Evolutionary conservation across 2,797 vertebrate genomes (phyloP), one percentile per base, ranked within the genome.

Genomic region (Champsocephalus gunnari): DNA sequence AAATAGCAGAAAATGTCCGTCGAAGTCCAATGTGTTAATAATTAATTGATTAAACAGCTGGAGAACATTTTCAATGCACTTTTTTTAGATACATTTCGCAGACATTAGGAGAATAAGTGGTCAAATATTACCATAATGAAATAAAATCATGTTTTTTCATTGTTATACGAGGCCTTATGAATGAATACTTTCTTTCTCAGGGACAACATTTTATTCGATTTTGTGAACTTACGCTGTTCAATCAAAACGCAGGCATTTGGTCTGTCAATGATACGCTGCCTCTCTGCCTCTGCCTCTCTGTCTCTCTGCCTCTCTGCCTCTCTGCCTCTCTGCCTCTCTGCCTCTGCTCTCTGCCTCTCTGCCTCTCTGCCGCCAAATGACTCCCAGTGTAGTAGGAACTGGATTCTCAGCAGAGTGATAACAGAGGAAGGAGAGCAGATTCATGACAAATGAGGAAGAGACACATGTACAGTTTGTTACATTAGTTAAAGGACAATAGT

Each of bases 371-470:
- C 47, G 49, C 44, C 8, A 28, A 59, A 48, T 14, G 28, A 64
- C 54, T 67, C 57, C 24, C 64, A 12, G 14, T 5, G 56, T 1
- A 8, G 16, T 12, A 60, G 65, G 45, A 64, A 65, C 73, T 17
- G 4, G 71, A 75, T 32, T 59, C 61, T 44, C 32, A 77, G 58
- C 69, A 4, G 48, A 73, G 60, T 5, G 75, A 71, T 12, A 19
- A 49, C 34, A 13, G 50, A 1, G 45, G 51, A 28, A 17, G 61
- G 34, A 69, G 49, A 32, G 24, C 47, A 65, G 69, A 24, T 9
- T 34, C 63, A 66, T 71, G 58, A 62, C 49, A 66, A 60, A 74
- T 45, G 73, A 75, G 32, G 74, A 63, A 51, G 57, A 81, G 58
- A 48, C 47, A n/a, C 50, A 13, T 10, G 44, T 12, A 4, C 24